Percentiles rank a stretch among this genome's conserved stretches.
phyloP scores from a whole-genome alignment of 2,797 vertebrate genomes.

The Numenius phaeopus region DNA sequence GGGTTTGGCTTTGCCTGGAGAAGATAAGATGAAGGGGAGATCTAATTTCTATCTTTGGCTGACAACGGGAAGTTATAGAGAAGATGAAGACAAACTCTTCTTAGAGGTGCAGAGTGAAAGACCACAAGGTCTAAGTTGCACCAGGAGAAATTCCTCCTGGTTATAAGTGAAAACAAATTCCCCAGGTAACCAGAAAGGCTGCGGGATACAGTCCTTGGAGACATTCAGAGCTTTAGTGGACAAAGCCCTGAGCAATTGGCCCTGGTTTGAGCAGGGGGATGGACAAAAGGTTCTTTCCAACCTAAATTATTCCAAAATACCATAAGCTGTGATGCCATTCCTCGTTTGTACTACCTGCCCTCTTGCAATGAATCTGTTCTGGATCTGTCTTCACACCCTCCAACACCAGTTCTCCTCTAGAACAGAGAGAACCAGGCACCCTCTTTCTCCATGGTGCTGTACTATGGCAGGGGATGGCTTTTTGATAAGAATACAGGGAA shows the following conservation, averaged over 20 bases:
- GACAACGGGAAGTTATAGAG: neutral
- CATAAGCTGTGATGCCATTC: neutral
- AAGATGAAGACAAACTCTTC: neutral
- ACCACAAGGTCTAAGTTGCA: accelerated
- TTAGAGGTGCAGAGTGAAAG: neutral
- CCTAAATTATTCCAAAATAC: neutral
- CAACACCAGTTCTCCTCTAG: accelerated
- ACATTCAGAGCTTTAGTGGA: neutral
- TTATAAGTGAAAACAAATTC: neutral
- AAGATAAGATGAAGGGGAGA: neutral
- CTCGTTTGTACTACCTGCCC: accelerated
- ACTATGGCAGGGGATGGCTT: neutral
- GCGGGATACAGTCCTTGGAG: accelerated
- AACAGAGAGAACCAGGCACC: neutral
- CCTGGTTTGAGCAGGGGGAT: neutral
- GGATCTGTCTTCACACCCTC: no score
- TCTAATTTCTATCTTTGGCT: accelerated
- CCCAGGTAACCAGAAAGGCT: neutral
- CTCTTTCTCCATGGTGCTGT: neutral
- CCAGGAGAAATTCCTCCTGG: neutral
- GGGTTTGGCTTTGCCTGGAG: neutral
- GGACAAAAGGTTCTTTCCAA: neutral
- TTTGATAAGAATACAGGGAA: neutral
- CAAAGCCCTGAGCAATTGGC: no score
- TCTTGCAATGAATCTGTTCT: neutral